A percentile compares a stretch with the other conserved stretches of the same genome.
Conservation (phyloP, 2,797 vertebrate genomes). For the Phataginus tetradactyla region DNA sequence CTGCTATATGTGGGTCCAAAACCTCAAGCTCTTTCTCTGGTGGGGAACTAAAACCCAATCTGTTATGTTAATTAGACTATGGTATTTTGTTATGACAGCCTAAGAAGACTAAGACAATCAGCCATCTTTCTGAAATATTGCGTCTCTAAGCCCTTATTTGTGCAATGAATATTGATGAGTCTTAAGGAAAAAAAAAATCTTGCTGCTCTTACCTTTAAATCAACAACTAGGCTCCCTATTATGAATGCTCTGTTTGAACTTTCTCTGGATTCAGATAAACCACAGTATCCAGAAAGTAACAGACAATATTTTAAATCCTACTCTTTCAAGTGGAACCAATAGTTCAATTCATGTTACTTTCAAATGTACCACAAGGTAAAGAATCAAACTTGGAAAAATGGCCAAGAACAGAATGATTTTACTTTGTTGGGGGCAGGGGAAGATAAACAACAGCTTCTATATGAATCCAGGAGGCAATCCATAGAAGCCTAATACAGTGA, state of each 20-base stretch:
- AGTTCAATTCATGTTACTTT: constrained; percentile 38
- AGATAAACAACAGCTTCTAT: not conserved
- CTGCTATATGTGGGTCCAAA: not conserved
- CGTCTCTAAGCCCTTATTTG: not conserved
- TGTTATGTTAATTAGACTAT: not conserved
- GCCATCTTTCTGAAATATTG: not conserved
- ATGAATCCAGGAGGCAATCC: not conserved
- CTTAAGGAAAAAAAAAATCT: not conserved
- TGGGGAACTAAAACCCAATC: not conserved
- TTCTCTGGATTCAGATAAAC: not conserved
- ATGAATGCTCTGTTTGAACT: not conserved
- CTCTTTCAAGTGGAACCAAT: constrained; percentile 28
- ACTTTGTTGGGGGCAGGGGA: not conserved
- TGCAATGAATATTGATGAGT: constrained; percentile 19
- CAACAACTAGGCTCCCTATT: not conserved
- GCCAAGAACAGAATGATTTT: constrained; percentile 34
- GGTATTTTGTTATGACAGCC: not conserved
- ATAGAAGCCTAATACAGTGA: constrained; percentile 15
- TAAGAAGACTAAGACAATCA: not conserved
- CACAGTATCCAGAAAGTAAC: not conserved
- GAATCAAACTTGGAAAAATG: constrained; percentile 32
- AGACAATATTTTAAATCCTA: not conserved
- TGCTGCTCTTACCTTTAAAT: constrained; percentile 19
- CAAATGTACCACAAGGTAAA: constrained; percentile 18
- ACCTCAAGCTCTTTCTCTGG: not conserved